Base-by-base conservation (phyloP, 53 echinoderm and acorn worm species). In the Stichopus horrens region DNA sequence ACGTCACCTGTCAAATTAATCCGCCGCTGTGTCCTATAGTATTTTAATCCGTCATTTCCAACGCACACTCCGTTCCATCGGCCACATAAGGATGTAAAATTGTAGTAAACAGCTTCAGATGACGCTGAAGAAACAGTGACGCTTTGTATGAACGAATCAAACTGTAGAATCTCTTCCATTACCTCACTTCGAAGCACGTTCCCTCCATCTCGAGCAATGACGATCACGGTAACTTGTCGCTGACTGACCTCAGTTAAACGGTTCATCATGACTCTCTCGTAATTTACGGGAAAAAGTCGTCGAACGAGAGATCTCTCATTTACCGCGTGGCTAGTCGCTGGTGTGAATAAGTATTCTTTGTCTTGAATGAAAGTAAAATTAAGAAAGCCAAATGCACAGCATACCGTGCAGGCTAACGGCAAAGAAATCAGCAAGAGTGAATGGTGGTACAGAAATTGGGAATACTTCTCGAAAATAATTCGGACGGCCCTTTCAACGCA, bases 281-380 rank as follows among this genome's bases (percentile, higher is more conserved):
- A 81, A 9, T 81, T 56, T 19, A 81, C 55, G 8, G 81, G 81
- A 4, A 81, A 81, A 13, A 54, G 56, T 53, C 8, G 54, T 53
- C 81, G 81, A 11, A 56, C 56, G 14, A 81, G 14, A 57, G 9
- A 19, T 52, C 81, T 52, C 18, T 81, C 81, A 13, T 57, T 55
- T 16, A 54, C 56, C 6, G 81, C 81, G 1, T 57, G 55, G 56
- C 58, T 81, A 54, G 5, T 81, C 56, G 53, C 16, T 81, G 81
- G 81, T 81, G 81, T 81, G 56, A 81, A 81, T 16, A 81, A 57
- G 8, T 54, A 53, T 57, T 81, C 81, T 16, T 19, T 81, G 18
- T 81, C 81, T 81, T 52, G 51, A 13, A 11, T 51, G 71, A 63
- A 86, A 19, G 22, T 9, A 68, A 86, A 73, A 10, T 5, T 5